Evolutionary conservation across 1,140 invertebrate genomes (phyloP).

Genomic region (Monomorium pharaonis): DNA sequence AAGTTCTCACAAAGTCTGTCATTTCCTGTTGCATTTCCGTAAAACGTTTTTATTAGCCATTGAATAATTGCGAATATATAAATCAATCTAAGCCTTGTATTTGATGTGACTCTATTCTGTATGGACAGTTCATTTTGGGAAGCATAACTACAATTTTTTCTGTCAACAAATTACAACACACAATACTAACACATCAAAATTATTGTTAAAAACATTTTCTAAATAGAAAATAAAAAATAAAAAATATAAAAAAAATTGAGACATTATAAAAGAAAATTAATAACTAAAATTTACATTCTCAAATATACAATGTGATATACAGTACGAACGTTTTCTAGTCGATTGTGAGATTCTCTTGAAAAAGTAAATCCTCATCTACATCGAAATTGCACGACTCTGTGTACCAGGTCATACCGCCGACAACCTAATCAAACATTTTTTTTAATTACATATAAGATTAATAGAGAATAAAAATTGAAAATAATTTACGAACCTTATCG

Average conservation of each 20-base stretch:
- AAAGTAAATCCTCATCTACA: constrained; percentile 97
- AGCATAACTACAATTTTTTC: constrained; percentile 98
- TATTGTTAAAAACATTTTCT: background rate
- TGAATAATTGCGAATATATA: constrained; percentile 98
- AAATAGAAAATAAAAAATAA: background rate
- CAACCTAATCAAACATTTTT: constrained; percentile 86
- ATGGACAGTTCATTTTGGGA: constrained; percentile 97
- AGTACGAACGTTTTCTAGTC: constrained; percentile 97
- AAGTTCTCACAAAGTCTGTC: constrained; percentile 90
- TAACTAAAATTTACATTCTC: background rate
- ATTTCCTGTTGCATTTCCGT: constrained; percentile 93
- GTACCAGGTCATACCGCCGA: constrained; percentile 99
- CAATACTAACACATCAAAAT: background rate
- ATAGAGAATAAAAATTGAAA: background rate
- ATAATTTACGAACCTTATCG: constrained; percentile 91
- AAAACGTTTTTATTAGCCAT: constrained; percentile 97
- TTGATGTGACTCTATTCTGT: constrained; percentile 97
- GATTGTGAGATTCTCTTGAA: constrained; percentile 98
- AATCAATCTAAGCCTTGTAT: constrained; percentile 98
- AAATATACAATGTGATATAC: constrained; percentile 33
- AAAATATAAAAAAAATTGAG: background rate
- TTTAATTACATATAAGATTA: background rate
- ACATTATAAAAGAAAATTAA: background rate
- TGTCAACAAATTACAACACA: constrained; percentile 92
- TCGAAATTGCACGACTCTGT: constrained; percentile 98